Percentiles rank a stretch among this genome's conserved stretches.
These are phyloP conservation scores for Thera britannica DNA, from an alignment of 2,888 invertebrate genomes.

Conservation along the genomic window DNA sequence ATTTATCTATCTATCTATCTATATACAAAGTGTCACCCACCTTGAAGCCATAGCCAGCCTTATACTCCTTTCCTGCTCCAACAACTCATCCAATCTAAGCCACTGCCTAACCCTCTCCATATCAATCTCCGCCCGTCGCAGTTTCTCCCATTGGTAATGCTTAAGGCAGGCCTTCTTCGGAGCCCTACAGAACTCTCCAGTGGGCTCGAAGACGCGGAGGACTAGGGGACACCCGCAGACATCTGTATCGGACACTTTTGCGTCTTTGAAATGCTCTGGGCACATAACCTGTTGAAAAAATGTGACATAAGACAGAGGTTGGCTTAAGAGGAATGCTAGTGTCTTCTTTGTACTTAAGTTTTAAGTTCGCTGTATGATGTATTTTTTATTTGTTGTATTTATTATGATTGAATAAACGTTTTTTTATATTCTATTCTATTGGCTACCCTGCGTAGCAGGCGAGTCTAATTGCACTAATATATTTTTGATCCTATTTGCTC, in stretches of 20 bases:
- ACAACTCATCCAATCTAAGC: conserved; percentile 96
- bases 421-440: no score
- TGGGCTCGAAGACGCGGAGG: conserved; percentile 91
- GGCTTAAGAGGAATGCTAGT: neutral
- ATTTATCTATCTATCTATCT: no score
- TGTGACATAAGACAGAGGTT: no score
- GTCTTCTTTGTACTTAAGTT: no score
- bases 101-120: conserved; percentile 96
- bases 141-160: conserved; percentile 98
- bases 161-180: conserved; percentile 96
- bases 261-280: conserved; percentile 98
- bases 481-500: no score
- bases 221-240: conserved; percentile 98
- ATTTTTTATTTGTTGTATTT: no score
- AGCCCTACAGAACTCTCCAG: conserved; percentile 93
- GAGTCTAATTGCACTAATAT: no score
- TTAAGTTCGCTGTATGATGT: no score
- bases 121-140: conserved; percentile 96
- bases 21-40: conserved; percentile 46
- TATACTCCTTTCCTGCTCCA: conserved; percentile 96
- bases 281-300: conserved; percentile 88
- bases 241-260: conserved; percentile 93
- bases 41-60: conserved; percentile 87
- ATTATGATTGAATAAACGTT: no score
- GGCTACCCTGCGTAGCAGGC: no score